Evolutionary conservation across 1,140 invertebrate species (phyloP), one percentile per base, ranked within the genome.

Genomic region (Aphelinus atriplicis): DNA sequence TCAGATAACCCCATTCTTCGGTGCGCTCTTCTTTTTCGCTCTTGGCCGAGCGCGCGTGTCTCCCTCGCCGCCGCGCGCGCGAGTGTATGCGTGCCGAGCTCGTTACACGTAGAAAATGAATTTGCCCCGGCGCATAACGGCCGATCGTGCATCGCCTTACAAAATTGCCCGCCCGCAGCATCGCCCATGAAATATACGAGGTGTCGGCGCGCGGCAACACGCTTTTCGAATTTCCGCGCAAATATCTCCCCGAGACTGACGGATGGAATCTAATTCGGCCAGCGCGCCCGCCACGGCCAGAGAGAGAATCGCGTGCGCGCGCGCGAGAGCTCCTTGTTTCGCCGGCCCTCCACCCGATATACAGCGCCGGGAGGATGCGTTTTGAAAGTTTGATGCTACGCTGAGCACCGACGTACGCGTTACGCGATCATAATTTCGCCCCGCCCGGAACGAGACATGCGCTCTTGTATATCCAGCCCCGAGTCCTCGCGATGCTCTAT

Each of bases 71-170:
- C 43, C n/a, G 10, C 43, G n/a, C 57, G 42, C 9, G 55, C 10
- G n/a, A 26, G 26, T 26, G 47, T 65, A 26, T 43, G 45, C n/a
- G 63, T 45, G 48, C 63, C 48, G 47, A 7, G 47, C 63, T 65
- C 63, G 63, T 53, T 51, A 65, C 48, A 65, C 63, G 63, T 51
- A 51, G 10, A 51, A 51, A 51, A 65, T 65, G 47, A 65, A 65
- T 65, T 65, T 65, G 47, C 63, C 7, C 26, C 43, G 61, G 61
- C 46, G 61, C 43, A 63, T 63, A 63, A 63, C 46, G 61, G 61
- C 61, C 61, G 61, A 63, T 63, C 61, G 61, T 63, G 61, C 61
- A 47, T 47, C 61, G 61, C 61, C 61, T 63, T 47, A 46, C 45
- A 63, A 63, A 63, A 47, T 46, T 42, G 45, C 5, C 61, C n/a